Conservation (phyloP, 1,140 invertebrate genomes). For the Diorhabda sublineata region DNA sequence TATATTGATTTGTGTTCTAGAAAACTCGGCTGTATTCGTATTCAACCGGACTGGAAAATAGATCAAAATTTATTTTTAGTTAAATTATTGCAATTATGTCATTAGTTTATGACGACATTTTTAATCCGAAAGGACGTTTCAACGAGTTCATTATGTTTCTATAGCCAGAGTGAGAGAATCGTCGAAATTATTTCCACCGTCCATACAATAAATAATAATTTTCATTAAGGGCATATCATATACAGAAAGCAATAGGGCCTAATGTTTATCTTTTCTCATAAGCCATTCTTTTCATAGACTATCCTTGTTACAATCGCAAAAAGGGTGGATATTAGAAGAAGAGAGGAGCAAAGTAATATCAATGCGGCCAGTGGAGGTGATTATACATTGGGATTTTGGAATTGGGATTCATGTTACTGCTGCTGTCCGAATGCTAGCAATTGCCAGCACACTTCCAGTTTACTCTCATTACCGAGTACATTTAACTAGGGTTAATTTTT, state of each 20-base stretch:
- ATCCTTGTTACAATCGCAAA: constrained; percentile 4
- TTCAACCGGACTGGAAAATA: no score
- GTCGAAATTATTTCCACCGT: constrained; percentile 8
- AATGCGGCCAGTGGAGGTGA: constrained; percentile 19
- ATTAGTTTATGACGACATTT: no score
- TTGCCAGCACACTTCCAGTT: constrained; percentile 38
- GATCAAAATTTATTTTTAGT: no score
- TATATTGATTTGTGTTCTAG: no score
- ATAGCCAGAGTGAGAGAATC: neutral
- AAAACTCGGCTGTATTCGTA: no score
- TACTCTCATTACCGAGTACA: constrained; percentile 38
- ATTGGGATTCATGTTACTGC: constrained; percentile 36
- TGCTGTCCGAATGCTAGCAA: constrained; percentile 18
- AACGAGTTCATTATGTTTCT: constrained; percentile 8
- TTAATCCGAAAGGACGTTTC: neutral
- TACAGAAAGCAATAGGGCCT: constrained; percentile 20
- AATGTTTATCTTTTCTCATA: constrained; percentile 21
- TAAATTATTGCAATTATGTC: no score
- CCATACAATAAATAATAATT: constrained; percentile 21
- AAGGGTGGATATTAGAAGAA: constrained; percentile 1
- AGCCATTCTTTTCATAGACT: constrained; percentile 10
- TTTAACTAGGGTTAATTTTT: constrained; percentile 42
- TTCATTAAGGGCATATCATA: constrained; percentile 21
- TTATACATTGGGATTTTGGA: constrained; percentile 38
- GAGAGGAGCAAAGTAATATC: constrained; percentile 19